These are phyloP conservation scores for Ellobius talpinus DNA, from an alignment of 2,113 vertebrate genomes.

Conservation along the genomic window DNA sequence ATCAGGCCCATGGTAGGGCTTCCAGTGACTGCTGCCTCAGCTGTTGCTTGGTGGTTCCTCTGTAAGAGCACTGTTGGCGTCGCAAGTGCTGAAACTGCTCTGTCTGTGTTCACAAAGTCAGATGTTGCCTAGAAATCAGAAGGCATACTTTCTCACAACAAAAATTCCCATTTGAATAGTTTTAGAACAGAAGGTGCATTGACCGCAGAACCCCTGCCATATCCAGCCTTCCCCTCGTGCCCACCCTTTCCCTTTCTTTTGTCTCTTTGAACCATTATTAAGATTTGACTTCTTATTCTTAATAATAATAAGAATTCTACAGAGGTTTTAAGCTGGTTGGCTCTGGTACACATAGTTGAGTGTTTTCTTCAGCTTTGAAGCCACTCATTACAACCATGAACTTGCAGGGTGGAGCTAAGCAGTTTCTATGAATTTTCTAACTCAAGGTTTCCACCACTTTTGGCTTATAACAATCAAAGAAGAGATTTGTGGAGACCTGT, in stretches of 20 bases:
- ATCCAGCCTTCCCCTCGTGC: neutral
- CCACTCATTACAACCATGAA: neutral
- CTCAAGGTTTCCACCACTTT: neutral
- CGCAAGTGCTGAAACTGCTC: neutral
- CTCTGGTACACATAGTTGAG: neutral
- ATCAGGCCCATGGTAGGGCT: neutral
- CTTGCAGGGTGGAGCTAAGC: neutral
- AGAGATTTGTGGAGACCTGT: neutral
- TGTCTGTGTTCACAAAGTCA: neutral
- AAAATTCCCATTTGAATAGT: neutral
- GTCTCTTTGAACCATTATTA: neutral
- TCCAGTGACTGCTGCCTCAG: neutral
- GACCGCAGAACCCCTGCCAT: neutral
- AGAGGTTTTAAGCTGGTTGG: neutral
- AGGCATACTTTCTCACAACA: neutral
- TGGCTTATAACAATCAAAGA: neutral
- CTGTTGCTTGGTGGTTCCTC: neutral
- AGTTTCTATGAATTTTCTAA: neutral
- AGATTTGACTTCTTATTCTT: neutral
- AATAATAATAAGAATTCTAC: no score
- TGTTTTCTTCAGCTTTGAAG: neutral
- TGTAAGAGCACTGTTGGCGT: neutral
- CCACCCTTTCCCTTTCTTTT: neutral
- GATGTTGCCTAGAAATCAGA: neutral
- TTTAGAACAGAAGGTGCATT: neutral